Base-by-base conservation (phyloP, 2,888 invertebrate genomes). In the Mactromeris polynyma region DNA sequence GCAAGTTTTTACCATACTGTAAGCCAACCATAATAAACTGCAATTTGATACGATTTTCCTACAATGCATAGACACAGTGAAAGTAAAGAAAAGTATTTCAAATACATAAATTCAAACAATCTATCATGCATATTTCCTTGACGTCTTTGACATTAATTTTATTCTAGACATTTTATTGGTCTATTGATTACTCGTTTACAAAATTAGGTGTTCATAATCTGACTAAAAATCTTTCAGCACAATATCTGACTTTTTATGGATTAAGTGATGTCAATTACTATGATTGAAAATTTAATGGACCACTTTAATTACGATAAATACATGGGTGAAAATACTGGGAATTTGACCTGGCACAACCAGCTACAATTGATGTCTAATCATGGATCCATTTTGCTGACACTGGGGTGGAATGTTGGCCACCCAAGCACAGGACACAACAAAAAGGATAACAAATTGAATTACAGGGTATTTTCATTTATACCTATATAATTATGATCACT, bases 111-210 rank as follows among this genome's bases (percentile, higher is more conserved):
- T 26, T 64, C 26, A 64, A 64, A 6, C 4, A 64, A 9, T 64
- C 58, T 51, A 64, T 64, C 26, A 64, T 64, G 26, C 26, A 73
- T 36, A 19, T 73, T 17, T 7, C 73, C 73, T 73, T 33, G 33
- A 73, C 73, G 36, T 73, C 69, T 73, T 73, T 73, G 73, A 33
- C 73, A 73, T 33, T 73, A 36, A 73, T 36, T 73, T 36, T 36
- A 73, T 36, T 26, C 14, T 36, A 36, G 73, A 73, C 73, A 73
- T 73, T 73, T 64, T 73, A 36, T 73, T 73, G 36, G 36, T 19
- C 73, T 73, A 73, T 73, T 36, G 36, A 73, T 36, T 19, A 73
- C 31, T 73, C n/a, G 58, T 46, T 73, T 73, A 36, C 1, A 33
- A 33, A 31, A 11, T 17, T 58, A 26, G 58, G 58, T 26, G n/a